Base-by-base conservation (phyloP, 2,888 invertebrate species). In the Graphium colonna region DNA sequence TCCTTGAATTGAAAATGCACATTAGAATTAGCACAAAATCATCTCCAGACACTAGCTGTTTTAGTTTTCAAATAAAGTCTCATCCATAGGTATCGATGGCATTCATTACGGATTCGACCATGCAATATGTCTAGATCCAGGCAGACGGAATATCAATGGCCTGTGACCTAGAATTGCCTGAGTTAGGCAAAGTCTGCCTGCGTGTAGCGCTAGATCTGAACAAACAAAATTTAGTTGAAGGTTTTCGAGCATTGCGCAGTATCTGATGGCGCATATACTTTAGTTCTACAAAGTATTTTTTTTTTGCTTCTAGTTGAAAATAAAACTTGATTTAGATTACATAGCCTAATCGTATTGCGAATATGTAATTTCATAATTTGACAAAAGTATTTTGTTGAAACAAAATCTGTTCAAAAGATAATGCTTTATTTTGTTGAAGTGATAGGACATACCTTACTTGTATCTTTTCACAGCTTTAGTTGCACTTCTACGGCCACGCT, bases 91-190 rank as follows among this genome's bases (percentile, higher is more conserved):
- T 84, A 83, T 82, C 69, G 77, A 81, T 77, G 82, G 74, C 75
- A 82, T 81, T 82, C 82, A 67, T 79, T 87, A 84, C 77, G 82
- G 84, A 86, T 89, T 89, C 82, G 88, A 85, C 86, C 85, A 84
- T 88, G 88, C 88, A 88, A 85, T 87, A 85, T 80, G 85, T 88
- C 89, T 87, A 86, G 88, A 86, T 82, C 68, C 63, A 52, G 53
- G 44, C 53, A 69, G 73, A 78, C 79, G 73, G 88, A 89, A 88
- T 89, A 86, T 82, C 73, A 88, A 88, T 85, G 71, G 70, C 65
- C 66, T 75, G 78, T 86, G 87, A 84, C 89, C 89, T 89, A 88
- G 87, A 88, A 85, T 82, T 73, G 79, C 73, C 71, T 72, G 69
- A 62, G 69, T 65, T 65, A 63, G 68, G 65, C 67, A 67, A 68